Conservation (phyloP, 2,113 vertebrate species). For the Naja naja region DNA sequence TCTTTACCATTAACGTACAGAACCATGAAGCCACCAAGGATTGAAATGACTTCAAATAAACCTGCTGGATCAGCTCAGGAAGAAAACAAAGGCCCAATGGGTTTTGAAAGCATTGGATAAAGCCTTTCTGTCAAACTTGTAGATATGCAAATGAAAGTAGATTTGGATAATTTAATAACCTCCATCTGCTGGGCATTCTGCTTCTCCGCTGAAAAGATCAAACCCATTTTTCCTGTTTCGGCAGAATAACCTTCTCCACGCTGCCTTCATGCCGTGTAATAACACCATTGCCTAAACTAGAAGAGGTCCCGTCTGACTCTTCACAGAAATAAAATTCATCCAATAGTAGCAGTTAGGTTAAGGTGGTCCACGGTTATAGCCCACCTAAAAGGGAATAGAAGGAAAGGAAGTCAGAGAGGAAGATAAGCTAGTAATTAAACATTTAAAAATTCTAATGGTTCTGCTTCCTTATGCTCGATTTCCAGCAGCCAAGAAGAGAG, state of each 20-base stretch:
- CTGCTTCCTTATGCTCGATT: neutral
- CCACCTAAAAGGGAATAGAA: conserved; percentile 1
- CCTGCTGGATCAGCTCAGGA: neutral
- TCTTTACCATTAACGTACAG: neutral
- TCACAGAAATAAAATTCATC: neutral
- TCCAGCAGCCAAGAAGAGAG: neutral
- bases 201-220: neutral
- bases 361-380: neutral
- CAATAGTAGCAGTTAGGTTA: neutral
- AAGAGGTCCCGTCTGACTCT: neutral
- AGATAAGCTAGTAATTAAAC: neutral
- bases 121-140: neutral
- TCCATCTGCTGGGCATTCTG: neutral
- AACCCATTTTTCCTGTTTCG: neutral
- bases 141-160: neutral
- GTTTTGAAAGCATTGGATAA: neutral
- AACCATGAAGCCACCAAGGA: neutral
- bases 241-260: neutral
- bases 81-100: neutral
- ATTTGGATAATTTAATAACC: neutral
- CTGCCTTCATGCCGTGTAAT: neutral
- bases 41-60: neutral
- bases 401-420: neutral
- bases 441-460: conserved; percentile 17
- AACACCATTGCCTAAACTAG: neutral